Percentiles rank a stretch among this genome's conserved stretches.
phyloP scores from a whole-genome alignment of 2,113 vertebrate genomes.

The Heterotis niloticus region DNA sequence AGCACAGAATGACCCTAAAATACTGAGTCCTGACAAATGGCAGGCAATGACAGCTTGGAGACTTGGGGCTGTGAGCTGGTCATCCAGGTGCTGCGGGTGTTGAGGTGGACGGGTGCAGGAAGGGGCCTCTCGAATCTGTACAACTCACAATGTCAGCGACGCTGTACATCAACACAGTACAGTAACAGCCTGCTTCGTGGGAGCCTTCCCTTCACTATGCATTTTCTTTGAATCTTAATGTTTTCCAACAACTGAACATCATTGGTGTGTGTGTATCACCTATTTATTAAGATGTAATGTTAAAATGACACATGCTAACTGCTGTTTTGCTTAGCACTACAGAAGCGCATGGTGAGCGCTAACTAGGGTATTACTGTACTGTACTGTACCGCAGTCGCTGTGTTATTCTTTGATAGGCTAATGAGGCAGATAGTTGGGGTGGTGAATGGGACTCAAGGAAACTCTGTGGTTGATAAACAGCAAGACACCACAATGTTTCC shows the following conservation, averaged over 20 bases:
- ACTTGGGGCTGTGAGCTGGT: not conserved
- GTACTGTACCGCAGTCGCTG: too few relatives aligned
- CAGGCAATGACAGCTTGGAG: not conserved
- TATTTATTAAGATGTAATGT: too few relatives aligned
- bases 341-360: too few relatives aligned
- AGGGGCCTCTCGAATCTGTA: not conserved
- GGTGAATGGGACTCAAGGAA: not conserved
- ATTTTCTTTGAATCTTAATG: too few relatives aligned
- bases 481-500: conserved; percentile 18
- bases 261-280: too few relatives aligned
- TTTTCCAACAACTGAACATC: too few relatives aligned
- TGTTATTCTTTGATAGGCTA: not conserved
- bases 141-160: not conserved
- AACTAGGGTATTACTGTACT: too few relatives aligned
- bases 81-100: not conserved
- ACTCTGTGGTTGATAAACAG: conserved; percentile 11
- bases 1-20: not conserved
- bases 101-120: not conserved
- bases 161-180: too few relatives aligned
- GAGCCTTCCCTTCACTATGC: too few relatives aligned
- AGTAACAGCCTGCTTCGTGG: too few relatives aligned
- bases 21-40: not conserved
- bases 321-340: too few relatives aligned
- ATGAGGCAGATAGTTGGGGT: not conserved
- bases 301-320: too few relatives aligned